Evolutionary conservation across 1,140 invertebrate species (phyloP).

Genomic region (Solenopsis invicta): DNA sequence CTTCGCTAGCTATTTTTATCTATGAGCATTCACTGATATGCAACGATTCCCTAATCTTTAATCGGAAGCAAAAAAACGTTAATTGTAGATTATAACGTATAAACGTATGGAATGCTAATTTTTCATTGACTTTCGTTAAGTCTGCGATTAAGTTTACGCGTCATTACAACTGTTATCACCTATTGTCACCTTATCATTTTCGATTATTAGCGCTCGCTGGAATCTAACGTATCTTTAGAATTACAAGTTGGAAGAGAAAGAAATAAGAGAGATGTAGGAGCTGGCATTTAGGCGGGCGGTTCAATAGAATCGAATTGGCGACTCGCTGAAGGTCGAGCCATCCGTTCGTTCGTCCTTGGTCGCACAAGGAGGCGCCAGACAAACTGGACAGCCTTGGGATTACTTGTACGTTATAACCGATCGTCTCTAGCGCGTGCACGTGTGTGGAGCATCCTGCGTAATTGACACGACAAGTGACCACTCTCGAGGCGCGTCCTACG

Average conservation of each 20-base stretch:
- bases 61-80: background rate
- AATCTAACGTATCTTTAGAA: background rate
- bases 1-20: background rate
- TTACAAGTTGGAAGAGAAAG: background rate
- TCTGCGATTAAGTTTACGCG: background rate
- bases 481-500: background rate
- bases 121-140: background rate
- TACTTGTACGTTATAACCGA: constrained; percentile 69
- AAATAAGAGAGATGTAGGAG: background rate
- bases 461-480: constrained; percentile 26
- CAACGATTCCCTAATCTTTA: background rate
- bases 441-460: background rate
- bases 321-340: background rate
- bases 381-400: constrained; percentile 73
- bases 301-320: background rate
- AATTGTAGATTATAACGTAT: background rate
- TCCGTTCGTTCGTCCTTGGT: constrained; percentile 26
- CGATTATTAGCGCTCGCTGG: background rate
- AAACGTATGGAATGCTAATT: background rate
- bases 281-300: background rate
- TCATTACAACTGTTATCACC: no score
- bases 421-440: background rate
- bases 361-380: constrained; percentile 50
- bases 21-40: background rate
- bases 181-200: background rate